Evolutionary conservation across 2,797 vertebrate species (phyloP).

Genomic region (Melanotaenia trifasciata): DNA sequence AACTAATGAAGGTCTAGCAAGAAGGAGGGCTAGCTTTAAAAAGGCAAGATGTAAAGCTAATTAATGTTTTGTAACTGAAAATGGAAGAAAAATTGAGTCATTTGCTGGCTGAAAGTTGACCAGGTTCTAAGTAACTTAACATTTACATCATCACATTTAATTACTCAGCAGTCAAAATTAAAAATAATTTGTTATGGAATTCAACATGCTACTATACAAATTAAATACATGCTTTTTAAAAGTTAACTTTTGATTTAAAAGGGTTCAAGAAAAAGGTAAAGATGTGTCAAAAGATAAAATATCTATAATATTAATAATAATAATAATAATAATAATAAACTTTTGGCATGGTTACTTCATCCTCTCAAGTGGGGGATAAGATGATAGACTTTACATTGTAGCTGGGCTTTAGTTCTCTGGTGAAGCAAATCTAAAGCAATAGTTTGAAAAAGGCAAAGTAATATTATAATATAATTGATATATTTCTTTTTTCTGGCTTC

Average conservation of each 20-base stretch:
- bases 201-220: neutral
- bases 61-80: conserved; percentile 46
- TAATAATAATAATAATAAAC: too few relatives aligned
- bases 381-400: neutral
- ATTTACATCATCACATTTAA: conserved; percentile 4
- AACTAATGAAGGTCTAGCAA: conserved; percentile 85
- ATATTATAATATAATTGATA: too few relatives aligned
- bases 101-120: conserved; percentile 30
- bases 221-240: neutral
- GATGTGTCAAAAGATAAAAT: neutral
- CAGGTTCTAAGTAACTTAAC: neutral
- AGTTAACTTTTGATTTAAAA: neutral
- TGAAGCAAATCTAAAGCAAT: neutral
- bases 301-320: too few relatives aligned
- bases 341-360: neutral
- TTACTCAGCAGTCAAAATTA: neutral
- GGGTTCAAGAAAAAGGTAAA: neutral
- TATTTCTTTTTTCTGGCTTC: neutral
- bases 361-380: neutral
- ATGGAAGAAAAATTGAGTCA: conserved; percentile 30
- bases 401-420: neutral
- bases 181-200: neutral
- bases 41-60: conserved; percentile 57
- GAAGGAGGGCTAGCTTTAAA: conserved; percentile 52
- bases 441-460: too few relatives aligned